These are phyloP conservation scores for Exaiptasia diaphana DNA, from an alignment of 64 coral and sea anemone species.

Conservation along the genomic window DNA sequence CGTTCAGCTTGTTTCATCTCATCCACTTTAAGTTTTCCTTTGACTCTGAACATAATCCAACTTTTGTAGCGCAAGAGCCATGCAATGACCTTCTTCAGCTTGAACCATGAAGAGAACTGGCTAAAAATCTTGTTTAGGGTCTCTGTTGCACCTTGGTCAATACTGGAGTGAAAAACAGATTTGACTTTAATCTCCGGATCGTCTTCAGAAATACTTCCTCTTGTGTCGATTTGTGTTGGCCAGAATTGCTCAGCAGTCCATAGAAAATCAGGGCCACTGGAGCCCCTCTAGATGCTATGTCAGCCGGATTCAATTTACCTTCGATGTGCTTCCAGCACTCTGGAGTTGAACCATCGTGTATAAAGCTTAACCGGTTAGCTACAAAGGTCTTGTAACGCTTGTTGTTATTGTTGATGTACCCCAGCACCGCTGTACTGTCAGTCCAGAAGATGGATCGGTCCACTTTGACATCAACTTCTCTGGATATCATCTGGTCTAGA, in stretches of 20 bases:
- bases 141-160: background rate
- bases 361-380: background rate
- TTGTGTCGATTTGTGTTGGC: background rate
- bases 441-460: background rate
- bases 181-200: conserved; percentile 14
- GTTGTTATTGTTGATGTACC: background rate
- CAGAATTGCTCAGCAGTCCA: background rate
- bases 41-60: background rate
- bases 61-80: conserved; percentile 14
- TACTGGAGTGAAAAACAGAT: background rate
- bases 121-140: background rate
- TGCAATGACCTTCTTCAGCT: conserved; percentile 9
- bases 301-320: background rate
- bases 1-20: background rate
- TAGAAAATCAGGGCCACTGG: conserved; percentile 6
- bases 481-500: background rate
- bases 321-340: background rate
- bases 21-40: background rate
- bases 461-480: background rate
- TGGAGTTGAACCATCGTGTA: background rate
- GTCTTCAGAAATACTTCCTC: conserved; percentile 1
- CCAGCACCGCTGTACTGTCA: background rate
- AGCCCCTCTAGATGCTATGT: background rate
- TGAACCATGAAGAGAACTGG: background rate
- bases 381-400: conserved; percentile 6